Evolutionary conservation across 2,797 vertebrate species (phyloP).

Genomic region (Pangasius krempfi): DNA sequence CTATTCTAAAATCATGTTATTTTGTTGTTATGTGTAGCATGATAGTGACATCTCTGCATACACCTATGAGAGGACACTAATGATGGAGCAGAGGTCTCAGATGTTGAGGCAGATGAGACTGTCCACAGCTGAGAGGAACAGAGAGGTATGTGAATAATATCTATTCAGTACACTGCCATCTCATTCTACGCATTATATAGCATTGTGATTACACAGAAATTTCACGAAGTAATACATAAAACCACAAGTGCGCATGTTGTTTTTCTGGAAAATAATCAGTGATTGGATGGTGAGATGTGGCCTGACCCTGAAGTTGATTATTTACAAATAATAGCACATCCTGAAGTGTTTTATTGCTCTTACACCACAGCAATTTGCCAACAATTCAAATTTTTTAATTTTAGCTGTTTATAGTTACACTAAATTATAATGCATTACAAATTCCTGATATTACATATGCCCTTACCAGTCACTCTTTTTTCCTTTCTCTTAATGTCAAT

Average conservation of each 20-base stretch:
- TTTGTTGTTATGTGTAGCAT: slow-evolving; percentile 72
- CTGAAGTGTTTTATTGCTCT: neutral
- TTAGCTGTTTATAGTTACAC: neutral
- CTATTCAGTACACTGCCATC: neutral
- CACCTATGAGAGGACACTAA: slow-evolving; percentile 94
- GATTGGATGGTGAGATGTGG: neutral
- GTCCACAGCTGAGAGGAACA: slow-evolving; percentile 89
- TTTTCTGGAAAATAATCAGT: neutral
- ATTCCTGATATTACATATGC: neutral
- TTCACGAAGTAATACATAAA: neutral
- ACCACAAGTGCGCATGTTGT: neutral
- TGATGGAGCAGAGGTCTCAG: slow-evolving; percentile 99
- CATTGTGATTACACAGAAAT: neutral
- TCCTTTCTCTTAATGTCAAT: neutral
- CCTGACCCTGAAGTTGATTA: neutral
- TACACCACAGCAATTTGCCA: neutral
- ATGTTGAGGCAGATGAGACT: slow-evolving; percentile 97
- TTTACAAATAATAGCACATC: neutral
- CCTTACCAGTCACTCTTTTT: neutral
- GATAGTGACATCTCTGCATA: slow-evolving; percentile 98
- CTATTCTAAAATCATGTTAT: neutral
- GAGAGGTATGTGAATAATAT: slow-evolving; percentile 79
- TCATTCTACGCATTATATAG: neutral
- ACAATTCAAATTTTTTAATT: neutral
- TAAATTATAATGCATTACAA: neutral